A percentile compares a stretch with the other conserved stretches of the same genome.
Evolutionary conservation across 2,888 invertebrate genomes (phyloP).

Genomic region (Zaprionus obscuricornis): DNA sequence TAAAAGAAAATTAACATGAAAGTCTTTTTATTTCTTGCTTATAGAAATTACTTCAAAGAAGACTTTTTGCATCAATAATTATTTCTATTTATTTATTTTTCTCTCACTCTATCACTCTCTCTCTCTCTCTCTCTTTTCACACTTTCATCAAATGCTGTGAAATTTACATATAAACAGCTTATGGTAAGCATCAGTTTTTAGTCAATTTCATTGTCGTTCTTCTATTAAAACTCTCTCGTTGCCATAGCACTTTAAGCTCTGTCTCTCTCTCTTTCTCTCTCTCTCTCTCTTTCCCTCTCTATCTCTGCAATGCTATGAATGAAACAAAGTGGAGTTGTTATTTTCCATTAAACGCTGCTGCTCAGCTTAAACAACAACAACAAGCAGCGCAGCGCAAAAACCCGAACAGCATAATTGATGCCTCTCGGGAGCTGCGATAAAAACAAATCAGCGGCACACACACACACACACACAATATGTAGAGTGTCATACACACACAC

Average conservation of each 20-base stretch:
- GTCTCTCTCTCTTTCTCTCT: no score
- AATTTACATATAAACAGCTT: no score
- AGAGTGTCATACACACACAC: not conserved
- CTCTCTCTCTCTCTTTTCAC: no score
- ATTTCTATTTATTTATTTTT: no score
- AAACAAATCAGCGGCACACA: constrained; percentile 70
- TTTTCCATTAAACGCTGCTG: constrained; percentile 55
- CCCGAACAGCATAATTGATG: constrained; percentile 68
- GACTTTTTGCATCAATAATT: no score
- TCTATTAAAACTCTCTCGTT: constrained; percentile 4
- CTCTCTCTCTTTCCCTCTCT: no score
- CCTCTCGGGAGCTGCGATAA: constrained; percentile 77
- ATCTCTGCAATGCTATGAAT: no score
- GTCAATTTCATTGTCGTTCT: not conserved
- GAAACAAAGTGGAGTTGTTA: constrained; percentile 47
- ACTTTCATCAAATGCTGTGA: no score
- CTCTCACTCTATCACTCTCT: no score
- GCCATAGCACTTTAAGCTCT: constrained; percentile 18
- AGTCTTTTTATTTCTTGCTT: no score
- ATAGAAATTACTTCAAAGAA: no score
- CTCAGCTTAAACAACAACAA: constrained; percentile 18
- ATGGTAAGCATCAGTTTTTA: not conserved
- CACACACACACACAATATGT: constrained; percentile 1
- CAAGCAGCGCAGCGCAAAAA: constrained; percentile 13
- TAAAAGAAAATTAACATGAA: no score